A percentile compares a stretch with the other conserved stretches of the same genome.
Evolutionary conservation across 2,113 vertebrate genomes (phyloP).

Genomic region (Grammomys dolichurus): DNA sequence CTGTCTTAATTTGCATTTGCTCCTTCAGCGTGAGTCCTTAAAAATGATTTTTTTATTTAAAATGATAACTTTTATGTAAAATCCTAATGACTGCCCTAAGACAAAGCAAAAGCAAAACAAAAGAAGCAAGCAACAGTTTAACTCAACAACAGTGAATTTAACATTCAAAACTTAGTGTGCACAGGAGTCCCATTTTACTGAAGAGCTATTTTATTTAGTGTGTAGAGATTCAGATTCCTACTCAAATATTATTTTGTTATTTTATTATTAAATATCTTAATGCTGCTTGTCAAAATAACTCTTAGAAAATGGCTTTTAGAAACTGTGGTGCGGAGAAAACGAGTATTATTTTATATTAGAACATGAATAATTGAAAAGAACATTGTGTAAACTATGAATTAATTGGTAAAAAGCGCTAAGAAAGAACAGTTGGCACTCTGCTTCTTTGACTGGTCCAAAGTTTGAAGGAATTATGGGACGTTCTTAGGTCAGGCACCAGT

Average conservation of each 20-base stretch:
- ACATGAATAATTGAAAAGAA: not conserved
- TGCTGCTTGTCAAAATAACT: constrained; percentile 8
- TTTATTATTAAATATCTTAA: not conserved
- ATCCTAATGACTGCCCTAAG: constrained; percentile 10
- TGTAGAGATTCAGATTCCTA: not conserved
- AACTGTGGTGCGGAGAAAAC: constrained; percentile 44
- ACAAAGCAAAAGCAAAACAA: not conserved
- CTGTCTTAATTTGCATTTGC: constrained; percentile 48
- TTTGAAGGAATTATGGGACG: not conserved
- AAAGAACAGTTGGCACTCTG: constrained; percentile 1
- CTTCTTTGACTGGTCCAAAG: not conserved
- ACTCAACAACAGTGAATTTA: not conserved
- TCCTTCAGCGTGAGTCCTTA: constrained; percentile 43
- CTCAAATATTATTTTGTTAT: not conserved
- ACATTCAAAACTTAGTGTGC: constrained; percentile 26
- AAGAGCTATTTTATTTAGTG: not conserved
- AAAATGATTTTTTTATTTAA: constrained; percentile 43
- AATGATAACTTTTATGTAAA: constrained; percentile 47
- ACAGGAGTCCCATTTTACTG: not conserved
- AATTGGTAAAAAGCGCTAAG: not conserved
- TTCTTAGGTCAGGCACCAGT: not conserved
- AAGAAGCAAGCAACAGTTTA: not conserved
- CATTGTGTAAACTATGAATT: not conserved
- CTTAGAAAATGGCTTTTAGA: constrained; percentile 44
- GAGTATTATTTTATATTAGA: constrained; percentile 1